Base-by-base conservation (phyloP, 2,113 vertebrate genomes). In the Dendrocopos noguchii region DNA sequence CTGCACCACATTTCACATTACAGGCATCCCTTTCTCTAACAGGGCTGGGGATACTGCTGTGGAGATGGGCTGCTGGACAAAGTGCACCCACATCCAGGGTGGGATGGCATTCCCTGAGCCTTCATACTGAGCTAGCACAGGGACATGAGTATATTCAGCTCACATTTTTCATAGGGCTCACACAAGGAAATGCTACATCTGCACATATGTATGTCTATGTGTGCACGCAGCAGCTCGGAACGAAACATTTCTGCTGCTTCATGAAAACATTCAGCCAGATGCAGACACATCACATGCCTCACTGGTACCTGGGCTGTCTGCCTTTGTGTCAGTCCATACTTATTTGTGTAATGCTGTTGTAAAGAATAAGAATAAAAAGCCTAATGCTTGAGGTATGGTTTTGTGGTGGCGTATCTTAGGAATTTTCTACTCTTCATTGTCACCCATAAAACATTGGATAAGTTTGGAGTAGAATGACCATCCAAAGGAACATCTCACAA, bases 1-100 rank as follows among this genome's bases (percentile, higher is more conserved):
- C 44, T 46, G 34, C 18, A 29, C 22, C 1, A 1, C 0, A 0
- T 60, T 76, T 36, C 34, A 28, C 27, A 61, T 24, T 6, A 0
- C 53, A 44, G 21, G 14, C 31, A 66, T 7, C 29, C 33, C 22
- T 31, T 72, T 31, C 67, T 46, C 34, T 61, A 28, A 15, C 0
- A 0, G 11, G 22, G 27, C 22, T 1, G 1, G 8, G 36, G 5
- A 16, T 71, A 46, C 11, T 34, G 4, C 56, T 4, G 15, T 9
- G n/a, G 36, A 5, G 21, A 12, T 4, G 10, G 36, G 15, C 36
- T 80, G 34, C 59, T 25, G 36, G 28, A 70, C 52, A 74, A 83
- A 15, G 67, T 25, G n/a, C 36, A 39, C 22, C 33, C 6, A 0
- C 9, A 24, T 14, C 17, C 9, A 29, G 25, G 12, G 21, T 65